Evolutionary conservation across 2,797 vertebrate species (phyloP), one percentile per base, ranked within the genome.

Genomic region (Otolemur crassicaudatus): DNA sequence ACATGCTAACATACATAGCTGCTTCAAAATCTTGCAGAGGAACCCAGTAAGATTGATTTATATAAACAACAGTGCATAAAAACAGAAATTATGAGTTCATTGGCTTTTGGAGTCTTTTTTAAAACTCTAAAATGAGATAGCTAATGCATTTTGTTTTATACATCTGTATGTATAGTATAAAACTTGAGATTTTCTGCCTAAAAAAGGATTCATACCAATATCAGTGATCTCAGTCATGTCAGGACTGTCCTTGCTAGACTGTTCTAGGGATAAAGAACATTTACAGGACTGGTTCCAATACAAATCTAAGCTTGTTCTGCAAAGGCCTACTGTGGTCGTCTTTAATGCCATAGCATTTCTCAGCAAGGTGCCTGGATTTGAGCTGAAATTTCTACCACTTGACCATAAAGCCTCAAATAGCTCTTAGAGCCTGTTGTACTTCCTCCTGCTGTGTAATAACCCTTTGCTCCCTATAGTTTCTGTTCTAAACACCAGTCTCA

Each of bases 21-120:
- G n/a, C 63, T 83, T 93, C 63, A 93, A 73, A 93, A 25, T 34
- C 65, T 79, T 96, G 37, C 43, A 65, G 43, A 90, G 63, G 70
- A 83, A 79, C 87, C 77, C 29, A 70, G 0, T 89, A n/a, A 69
- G 27, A 61, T 65, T 77, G 58, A 53, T 37, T 27, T 67, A 60
- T n/a, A n/a, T 49, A 84, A 31, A 77, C 61, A 86, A 79, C 31
- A 69, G 19, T 70, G 82, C 31, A 29, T 90, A 69, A 73, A 75
- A 67, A 25, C 25, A 58, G 82, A 61, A 84, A 56, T 58, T 85
- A n/a, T 60, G 49, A 79, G 43, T 95, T 23, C 37, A 37, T 7
- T 82, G 23, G n/a, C n/a, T 80, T 89, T 88, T 67, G 92, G 20
- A 46, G 46, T 13, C n/a, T 90, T 85, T 76, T 86, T 27, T 53